Percentiles rank a stretch among this genome's conserved stretches.
Conservation (phyloP, 2,113 vertebrate genomes). For the Phylloscopus whistleri region DNA sequence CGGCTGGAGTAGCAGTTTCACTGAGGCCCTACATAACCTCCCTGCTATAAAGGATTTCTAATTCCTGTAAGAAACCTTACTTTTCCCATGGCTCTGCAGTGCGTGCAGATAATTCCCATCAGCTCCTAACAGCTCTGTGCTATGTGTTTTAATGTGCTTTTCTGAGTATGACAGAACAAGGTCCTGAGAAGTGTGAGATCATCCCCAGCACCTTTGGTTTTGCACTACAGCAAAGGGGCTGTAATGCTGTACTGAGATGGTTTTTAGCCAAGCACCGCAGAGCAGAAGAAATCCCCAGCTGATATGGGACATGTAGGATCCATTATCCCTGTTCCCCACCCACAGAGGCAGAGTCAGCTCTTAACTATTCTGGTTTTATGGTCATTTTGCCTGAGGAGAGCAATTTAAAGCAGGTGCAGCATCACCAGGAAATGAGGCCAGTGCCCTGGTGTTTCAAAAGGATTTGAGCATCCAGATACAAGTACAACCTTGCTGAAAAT, state of each 20-base stretch:
- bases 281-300: not conserved
- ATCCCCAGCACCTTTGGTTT: not conserved
- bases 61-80: not conserved
- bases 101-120: not conserved
- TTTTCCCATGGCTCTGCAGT: not conserved
- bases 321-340: not conserved
- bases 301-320: not conserved
- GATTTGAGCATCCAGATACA: not conserved
- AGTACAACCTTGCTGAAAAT: not conserved
- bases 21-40: not conserved
- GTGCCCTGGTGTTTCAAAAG: not conserved
- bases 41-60: not conserved
- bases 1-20: not conserved
- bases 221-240: not conserved
- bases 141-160: not conserved
- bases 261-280: not conserved
- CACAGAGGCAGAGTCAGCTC: not conserved
- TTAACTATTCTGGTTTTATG: not conserved
- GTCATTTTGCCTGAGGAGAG: not conserved
- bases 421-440: not conserved
- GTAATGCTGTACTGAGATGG: not conserved
- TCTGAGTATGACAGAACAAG: not conserved
- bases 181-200: not conserved
- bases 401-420: not conserved
- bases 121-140: not conserved